Conservation (phyloP, 2,797 vertebrate species). For the Anguilla anguilla region DNA sequence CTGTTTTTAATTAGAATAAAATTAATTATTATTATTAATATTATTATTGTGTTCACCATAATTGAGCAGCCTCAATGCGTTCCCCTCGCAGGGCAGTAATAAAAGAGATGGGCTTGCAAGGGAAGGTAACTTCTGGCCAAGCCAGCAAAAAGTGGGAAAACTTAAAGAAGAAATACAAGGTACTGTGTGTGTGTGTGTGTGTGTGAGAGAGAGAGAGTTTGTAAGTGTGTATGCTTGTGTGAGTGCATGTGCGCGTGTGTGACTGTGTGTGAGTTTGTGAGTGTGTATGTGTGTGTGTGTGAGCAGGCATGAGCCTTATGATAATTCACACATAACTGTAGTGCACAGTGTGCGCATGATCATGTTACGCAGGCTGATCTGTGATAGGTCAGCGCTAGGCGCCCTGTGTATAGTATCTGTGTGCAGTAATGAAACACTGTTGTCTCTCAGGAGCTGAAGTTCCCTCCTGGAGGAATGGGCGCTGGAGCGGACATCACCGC, state of each 20-base stretch:
- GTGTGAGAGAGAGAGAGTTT: no score
- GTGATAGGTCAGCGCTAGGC: not conserved
- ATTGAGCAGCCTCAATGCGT: not conserved
- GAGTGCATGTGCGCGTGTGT: not conserved
- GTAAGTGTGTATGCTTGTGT: not conserved
- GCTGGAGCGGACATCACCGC: slow-evolving; percentile 51
- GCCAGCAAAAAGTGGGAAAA: slow-evolving; percentile 77
- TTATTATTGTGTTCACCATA: not conserved
- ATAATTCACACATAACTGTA: not conserved
- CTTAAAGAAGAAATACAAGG: slow-evolving; percentile 72
- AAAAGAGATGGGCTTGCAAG: slow-evolving; percentile 69
- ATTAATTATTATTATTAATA: not conserved
- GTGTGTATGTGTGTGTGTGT: not conserved
- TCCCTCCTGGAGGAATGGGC: slow-evolving; percentile 54
- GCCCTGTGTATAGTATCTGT: not conserved
- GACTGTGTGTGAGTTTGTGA: not conserved
- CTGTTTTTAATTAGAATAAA: not conserved
- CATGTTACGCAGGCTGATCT: not conserved
- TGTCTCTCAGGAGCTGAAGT: slow-evolving; percentile 62
- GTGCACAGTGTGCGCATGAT: not conserved
- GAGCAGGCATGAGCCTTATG: not conserved
- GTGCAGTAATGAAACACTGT: not conserved
- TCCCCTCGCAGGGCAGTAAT: slow-evolving; percentile 62
- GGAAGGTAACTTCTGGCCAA: slow-evolving; percentile 67
- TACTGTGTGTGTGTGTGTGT: slow-evolving; percentile 32